These are phyloP conservation scores for Regulus satrapa DNA, from an alignment of 2,113 vertebrate genomes.

Conservation along the genomic window DNA sequence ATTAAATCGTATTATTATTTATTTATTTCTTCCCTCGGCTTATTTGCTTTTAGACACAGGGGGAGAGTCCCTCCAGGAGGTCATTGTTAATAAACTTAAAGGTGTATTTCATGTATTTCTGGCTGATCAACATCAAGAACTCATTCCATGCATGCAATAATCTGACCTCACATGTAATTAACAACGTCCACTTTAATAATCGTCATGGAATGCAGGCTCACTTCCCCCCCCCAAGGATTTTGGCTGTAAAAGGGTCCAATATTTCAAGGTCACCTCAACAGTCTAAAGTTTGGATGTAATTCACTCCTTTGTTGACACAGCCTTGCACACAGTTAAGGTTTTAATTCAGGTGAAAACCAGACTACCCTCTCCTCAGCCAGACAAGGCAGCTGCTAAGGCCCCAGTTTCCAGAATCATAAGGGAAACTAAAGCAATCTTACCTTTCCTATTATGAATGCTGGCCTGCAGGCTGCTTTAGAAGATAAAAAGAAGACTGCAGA, in stretches of 20 bases:
- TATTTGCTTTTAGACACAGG: not conserved
- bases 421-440: not conserved
- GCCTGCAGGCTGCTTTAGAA: not conserved
- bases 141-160: not conserved
- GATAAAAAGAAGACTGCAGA: not conserved
- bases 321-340: not conserved
- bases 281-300: not conserved
- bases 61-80: not conserved
- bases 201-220: not conserved
- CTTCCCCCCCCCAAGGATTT: not conserved
- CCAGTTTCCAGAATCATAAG: not conserved
- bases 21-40: not conserved
- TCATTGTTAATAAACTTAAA: not conserved
- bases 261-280: not conserved
- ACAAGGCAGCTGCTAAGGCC: not conserved
- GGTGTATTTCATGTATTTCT: not conserved
- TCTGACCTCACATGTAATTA: not conserved
- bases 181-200: not conserved
- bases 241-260: not conserved
- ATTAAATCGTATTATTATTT: not conserved
- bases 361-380: not conserved
- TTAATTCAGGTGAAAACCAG: not conserved
- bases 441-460: not conserved
- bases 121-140: conserved; percentile 12
- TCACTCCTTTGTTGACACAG: not conserved